phyloP scores from a whole-genome alignment of 2,888 invertebrate species.

The Meganola albula region DNA sequence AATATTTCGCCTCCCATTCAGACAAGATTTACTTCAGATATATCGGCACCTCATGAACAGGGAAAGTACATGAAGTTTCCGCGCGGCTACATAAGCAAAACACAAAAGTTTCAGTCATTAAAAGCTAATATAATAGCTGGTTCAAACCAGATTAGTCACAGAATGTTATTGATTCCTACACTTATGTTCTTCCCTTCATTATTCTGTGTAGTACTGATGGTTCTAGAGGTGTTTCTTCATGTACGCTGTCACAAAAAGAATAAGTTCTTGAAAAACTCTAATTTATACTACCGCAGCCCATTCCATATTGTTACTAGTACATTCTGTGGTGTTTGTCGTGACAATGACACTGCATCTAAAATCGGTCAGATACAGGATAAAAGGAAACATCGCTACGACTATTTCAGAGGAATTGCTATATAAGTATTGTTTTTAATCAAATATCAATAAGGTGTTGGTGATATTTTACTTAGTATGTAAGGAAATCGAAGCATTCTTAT shows the following conservation, averaged over 20 bases:
- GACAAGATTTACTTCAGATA: slow-evolving; percentile 8
- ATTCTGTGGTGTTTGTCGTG: slow-evolving; percentile 83
- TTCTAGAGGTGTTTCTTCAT: slow-evolving; percentile 81
- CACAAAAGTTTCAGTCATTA: slow-evolving; percentile 50
- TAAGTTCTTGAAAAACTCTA: slow-evolving; percentile 73
- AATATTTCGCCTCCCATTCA: slow-evolving; percentile 17
- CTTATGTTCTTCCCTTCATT: slow-evolving; percentile 77
- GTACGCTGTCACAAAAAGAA: slow-evolving; percentile 83
- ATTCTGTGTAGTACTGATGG: slow-evolving; percentile 65
- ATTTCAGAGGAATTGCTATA: slow-evolving; percentile 50
- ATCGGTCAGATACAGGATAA: slow-evolving; percentile 82
- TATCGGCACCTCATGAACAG: slow-evolving; percentile 6
- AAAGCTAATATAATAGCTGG: slow-evolving; percentile 59
- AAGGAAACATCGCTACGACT: slow-evolving; percentile 63
- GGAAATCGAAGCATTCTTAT: no score
- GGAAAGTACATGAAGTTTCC: slow-evolving; percentile 42
- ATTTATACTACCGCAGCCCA: slow-evolving; percentile 82
- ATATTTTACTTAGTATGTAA: no score
- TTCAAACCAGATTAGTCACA: slow-evolving; percentile 57
- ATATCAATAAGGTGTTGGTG: no score
- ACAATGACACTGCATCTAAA: slow-evolving; percentile 78
- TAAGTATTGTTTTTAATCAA: no score
- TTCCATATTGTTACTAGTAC: slow-evolving; percentile 82
- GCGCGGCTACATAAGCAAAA: slow-evolving; percentile 44
- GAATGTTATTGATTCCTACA: slow-evolving; percentile 79